phyloP scores from a whole-genome alignment of 2,888 invertebrate species.

The Cephus pygmeus region DNA sequence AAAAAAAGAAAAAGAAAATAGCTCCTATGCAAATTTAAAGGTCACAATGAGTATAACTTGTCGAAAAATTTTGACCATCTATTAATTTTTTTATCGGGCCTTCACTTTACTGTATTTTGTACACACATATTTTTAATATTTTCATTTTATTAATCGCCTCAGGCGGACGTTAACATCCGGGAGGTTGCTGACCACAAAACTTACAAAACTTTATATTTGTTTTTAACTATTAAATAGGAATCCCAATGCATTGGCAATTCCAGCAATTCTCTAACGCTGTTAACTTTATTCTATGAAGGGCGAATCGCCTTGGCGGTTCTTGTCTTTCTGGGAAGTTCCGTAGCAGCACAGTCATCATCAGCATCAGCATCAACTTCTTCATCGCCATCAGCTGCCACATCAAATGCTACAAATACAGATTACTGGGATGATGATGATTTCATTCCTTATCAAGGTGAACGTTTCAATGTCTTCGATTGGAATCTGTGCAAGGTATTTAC shows the following conservation, averaged over 20 bases:
- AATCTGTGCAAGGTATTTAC: conserved; percentile 46
- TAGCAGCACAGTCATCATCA: neutral
- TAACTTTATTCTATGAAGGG: neutral
- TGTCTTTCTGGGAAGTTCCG: neutral
- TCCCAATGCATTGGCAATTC: no score
- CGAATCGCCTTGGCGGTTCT: neutral
- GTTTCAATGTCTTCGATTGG: conserved; percentile 56
- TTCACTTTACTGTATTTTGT: neutral
- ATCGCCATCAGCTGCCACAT: neutral
- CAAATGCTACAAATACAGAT: neutral
- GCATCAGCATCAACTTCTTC: neutral
- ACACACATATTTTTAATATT: neutral
- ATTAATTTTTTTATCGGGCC: no score
- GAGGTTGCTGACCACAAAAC: no score
- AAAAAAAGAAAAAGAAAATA: no score
- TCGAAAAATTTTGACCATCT: no score
- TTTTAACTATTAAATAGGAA: no score
- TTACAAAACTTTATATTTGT: no score
- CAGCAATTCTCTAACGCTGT: no score
- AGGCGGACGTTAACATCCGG: no score
- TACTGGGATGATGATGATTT: conserved; percentile 45
- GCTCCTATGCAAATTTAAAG: no score
- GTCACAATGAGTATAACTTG: no score
- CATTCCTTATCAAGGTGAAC: conserved; percentile 51
- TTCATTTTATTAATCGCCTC: conserved; percentile 10